Percentiles rank a stretch among this genome's conserved stretches.
Conservation (phyloP, 37 sponge, comb jelly and placozoan genomes). For the Diacarnus erythraeanus region DNA sequence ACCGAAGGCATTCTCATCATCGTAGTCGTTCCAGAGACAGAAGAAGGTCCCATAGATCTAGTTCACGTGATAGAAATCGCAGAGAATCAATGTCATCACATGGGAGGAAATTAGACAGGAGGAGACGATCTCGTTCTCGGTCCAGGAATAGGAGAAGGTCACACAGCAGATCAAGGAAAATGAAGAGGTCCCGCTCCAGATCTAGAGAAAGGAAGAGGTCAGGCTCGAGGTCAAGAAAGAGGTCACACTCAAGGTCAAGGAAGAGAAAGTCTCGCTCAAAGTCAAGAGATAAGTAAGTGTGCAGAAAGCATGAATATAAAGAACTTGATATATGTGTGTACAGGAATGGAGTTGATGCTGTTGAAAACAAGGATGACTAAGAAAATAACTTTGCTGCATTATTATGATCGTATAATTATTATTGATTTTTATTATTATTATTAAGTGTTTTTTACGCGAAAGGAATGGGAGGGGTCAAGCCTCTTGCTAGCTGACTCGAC, state of each 20-base stretch:
- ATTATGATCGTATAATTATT: no score
- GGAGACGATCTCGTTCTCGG: background rate
- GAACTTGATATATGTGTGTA: no score
- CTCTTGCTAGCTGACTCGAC: no score
- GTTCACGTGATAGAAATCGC: background rate
- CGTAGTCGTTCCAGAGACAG: slow-evolving; percentile 13
- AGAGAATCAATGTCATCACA: background rate
- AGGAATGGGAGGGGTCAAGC: no score
- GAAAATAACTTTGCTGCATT: no score
- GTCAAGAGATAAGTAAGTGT: background rate
- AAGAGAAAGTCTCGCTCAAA: background rate
- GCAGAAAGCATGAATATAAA: no score
- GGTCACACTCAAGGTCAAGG: background rate
- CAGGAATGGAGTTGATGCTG: no score
- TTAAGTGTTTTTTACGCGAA: no score
- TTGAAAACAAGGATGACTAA: no score
- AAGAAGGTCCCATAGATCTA: background rate
- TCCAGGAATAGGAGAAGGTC: slow-evolving; percentile 8
- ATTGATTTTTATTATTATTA: no score
- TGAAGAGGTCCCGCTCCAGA: slow-evolving; percentile 10
- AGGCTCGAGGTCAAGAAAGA: background rate
- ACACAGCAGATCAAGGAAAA: background rate
- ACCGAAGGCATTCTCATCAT: slow-evolving; percentile 2
- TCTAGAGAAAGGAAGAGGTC: slow-evolving; percentile 14
- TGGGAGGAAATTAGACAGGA: background rate